Evolutionary conservation across 2,888 invertebrate species (phyloP), one percentile per base, ranked within the genome.

Genomic region (Elgonia sp.): DNA sequence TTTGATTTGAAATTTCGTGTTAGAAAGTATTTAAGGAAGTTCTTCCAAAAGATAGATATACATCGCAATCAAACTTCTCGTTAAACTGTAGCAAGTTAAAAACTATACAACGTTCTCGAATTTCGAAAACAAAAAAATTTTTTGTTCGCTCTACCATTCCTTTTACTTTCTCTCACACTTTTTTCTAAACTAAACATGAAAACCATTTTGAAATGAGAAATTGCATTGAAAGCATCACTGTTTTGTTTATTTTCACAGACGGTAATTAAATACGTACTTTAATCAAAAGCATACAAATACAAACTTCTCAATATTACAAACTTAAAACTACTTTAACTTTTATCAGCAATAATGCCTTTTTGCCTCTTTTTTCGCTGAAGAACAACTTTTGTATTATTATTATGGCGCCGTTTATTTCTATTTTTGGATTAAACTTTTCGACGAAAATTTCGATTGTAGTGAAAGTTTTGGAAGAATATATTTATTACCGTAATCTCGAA

Each of bases 291-390:
- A 75, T 39, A 80, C 75, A 60, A 85, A 85, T 69, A 67, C 60
- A 73, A 85, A 75, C 75, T 76, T 70, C 79, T 62, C 80, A 80
- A 85, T 85, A 85, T 85, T 79, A 85, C 85, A 73, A 80, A 85
- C 85, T 75, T 79, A 80, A 67, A 85, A 80, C 73, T 73, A 85
- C 80, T 85, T 80, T 65, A 80, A 85, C 85, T 85, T 85, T 85
- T 85, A 85, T 85, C 85, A 75, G 80, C 50, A 73, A n/a, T n/a
- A 69, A 65, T 65, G 53, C 65, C 67, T 80, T 62, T 79, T 55
- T 50, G 18, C 20, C 9, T n/a, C 39, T 39, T 79, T 80, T 84
- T 79, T 84, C 50, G 40, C 40, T 67, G n/a, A 53, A 20, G 53
- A 60, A 39, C 79, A 80, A 80, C 80, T 85, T 80, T 62, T 75